phyloP scores from a whole-genome alignment of 2,797 vertebrate genomes.

The Clarias platycephalus region DNA sequence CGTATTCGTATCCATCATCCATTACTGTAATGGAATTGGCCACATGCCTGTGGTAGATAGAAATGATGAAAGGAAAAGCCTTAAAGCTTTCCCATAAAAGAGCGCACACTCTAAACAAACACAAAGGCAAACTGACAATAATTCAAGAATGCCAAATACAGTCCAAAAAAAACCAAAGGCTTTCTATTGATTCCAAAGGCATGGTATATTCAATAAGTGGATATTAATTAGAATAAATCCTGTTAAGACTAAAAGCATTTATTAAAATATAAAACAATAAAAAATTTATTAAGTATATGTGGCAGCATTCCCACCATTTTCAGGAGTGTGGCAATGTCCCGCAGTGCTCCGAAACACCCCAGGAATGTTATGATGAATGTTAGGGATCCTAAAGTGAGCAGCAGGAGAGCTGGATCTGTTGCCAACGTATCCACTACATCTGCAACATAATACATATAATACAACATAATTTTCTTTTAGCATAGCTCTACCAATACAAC shows the following conservation, averaged over 20 bases:
- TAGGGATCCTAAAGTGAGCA: constrained; percentile 71
- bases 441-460: constrained; percentile 43
- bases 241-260: not conserved
- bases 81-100: not conserved
- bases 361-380: constrained; percentile 79
- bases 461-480: not conserved
- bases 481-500: not conserved
- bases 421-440: constrained; percentile 78
- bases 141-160: not conserved
- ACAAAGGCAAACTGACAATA: not conserved
- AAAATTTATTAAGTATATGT: not conserved
- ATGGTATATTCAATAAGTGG: not conserved
- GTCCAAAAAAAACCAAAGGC: not conserved
- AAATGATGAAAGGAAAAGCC: not conserved
- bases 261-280: not conserved
- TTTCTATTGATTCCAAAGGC: not conserved
- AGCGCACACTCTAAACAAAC: not conserved
- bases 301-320: constrained; percentile 62
- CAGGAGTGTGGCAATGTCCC: constrained; percentile 71
- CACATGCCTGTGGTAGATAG: not conserved
- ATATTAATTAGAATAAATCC: not conserved
- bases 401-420: constrained; percentile 75
- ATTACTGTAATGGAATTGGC: not conserved
- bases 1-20: not conserved
- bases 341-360: constrained; percentile 77